Conservation (phyloP, 2,797 vertebrate genomes). For the Anisognathus igniventris region DNA sequence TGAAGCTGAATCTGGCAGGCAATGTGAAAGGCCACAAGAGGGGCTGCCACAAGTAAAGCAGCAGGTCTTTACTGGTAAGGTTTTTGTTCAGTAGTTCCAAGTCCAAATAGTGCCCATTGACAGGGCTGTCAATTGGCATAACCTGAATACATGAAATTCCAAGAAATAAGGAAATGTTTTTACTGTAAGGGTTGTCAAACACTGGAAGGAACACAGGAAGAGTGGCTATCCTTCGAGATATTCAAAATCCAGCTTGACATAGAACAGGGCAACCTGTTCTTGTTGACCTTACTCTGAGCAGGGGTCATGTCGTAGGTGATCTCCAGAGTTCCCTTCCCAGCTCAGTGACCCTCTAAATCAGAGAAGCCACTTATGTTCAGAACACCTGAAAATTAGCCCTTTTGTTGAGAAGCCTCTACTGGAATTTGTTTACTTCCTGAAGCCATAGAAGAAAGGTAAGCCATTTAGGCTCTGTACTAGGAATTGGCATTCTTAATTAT, state of each 20-base stretch:
- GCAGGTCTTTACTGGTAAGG: not conserved
- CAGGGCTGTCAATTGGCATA: not conserved
- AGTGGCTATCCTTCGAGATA: not conserved
- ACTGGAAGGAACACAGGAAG: not conserved
- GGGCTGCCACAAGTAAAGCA: not conserved
- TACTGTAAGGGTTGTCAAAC: not conserved
- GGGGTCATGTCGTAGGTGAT: rapidly evolving
- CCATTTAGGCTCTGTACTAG: not conserved
- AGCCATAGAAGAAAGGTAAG: not conserved
- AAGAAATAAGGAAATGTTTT: not conserved
- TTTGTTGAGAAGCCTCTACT: not conserved
- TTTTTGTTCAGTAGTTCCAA: not conserved
- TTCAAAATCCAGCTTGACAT: not conserved
- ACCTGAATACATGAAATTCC: not conserved
- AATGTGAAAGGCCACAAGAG: not conserved
- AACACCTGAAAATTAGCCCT: not conserved
- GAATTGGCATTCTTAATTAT: not conserved
- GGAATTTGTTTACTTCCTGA: not conserved
- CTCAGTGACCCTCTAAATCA: not conserved
- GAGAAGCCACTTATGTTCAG: not conserved
- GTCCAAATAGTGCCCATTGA: not conserved
- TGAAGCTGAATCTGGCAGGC: not conserved
- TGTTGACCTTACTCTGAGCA: not conserved
- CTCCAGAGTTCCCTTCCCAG: not conserved
- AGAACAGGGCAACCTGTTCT: not conserved